Base-by-base conservation (phyloP, 2,113 vertebrate species). In the Phyllopteryx taeniolatus region DNA sequence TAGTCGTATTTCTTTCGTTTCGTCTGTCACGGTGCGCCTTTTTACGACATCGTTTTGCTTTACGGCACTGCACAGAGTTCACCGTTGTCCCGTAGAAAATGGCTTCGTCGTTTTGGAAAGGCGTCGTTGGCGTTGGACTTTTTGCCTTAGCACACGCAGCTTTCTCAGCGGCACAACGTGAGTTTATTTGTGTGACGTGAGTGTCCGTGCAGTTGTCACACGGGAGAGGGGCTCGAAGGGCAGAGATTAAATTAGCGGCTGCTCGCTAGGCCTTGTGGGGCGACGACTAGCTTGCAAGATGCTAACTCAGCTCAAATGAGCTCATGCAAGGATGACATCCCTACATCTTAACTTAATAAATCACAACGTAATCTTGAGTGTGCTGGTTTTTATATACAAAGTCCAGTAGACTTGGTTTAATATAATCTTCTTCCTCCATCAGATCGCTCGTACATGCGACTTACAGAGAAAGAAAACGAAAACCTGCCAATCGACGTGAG, bases 381-480 rank as follows among this genome's bases (percentile, higher is more conserved):
- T 61, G 7, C 31, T 17, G 6, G 14, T 17, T 31, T 31, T 12
- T 33, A 33, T 14, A 22, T 56, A 7, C 1, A 22, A 22, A 56
- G n/a, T 56, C 9, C 10, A 10, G 10, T 22, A 20, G 51, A 56
- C 53, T 56, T 22, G 19, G 3, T 54, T 22, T 56, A 9, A 22
- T 8, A 12, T 80, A 14, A 47, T 46, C 0, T 12, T 10, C 72
- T 39, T 74, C 22, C 66, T 27, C 59, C 72, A 5, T 43, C 76
- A 97, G 96, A 97, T 93, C 95, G 96, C 33, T 95, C 95, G 0
- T 99, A 96, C 74, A 98, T 96, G 95, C 89, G 97, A 67, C 87
- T 98, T 85, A 98, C 96, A 76, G 97, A 99, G 88, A 98, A 99
- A 81, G 96, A 99, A 83, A 96, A 98, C 27, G 96, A 99, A 86